phyloP scores from a whole-genome alignment of 2,797 vertebrate species.

The Lemur catta region DNA sequence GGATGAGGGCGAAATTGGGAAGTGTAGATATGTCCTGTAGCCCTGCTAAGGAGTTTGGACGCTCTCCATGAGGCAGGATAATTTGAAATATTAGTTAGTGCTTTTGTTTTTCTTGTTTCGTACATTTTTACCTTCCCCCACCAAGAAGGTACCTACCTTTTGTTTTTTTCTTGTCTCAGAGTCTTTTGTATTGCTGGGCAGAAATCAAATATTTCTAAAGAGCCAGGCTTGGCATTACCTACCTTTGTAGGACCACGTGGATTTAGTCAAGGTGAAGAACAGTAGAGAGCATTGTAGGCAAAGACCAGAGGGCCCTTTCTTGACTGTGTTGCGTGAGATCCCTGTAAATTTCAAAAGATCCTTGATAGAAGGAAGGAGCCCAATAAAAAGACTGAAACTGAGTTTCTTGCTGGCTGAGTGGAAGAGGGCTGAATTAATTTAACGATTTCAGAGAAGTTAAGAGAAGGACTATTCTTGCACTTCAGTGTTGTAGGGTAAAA shows the following conservation, averaged over 20 bases:
- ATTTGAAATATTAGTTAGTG: constrained; percentile 29
- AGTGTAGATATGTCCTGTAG: neutral
- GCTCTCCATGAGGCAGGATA: neutral
- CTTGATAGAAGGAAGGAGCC: neutral
- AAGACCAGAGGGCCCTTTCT: neutral
- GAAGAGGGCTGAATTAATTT: neutral
- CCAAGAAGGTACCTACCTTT: neutral
- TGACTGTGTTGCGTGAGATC: neutral
- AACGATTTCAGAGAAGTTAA: neutral
- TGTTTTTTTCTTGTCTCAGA: neutral
- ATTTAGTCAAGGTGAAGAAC: neutral
- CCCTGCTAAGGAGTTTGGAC: neutral
- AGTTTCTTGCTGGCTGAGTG: neutral
- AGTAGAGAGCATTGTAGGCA: neutral
- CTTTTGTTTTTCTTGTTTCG: neutral
- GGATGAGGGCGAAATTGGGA: neutral
- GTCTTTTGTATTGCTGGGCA: neutral
- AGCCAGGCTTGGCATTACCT: neutral
- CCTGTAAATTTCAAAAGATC: neutral
- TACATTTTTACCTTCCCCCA: neutral
- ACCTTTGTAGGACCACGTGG: neutral
- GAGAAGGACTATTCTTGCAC: neutral
- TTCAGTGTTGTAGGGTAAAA: neutral
- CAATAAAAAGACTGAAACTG: neutral
- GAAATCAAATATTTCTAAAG: constrained; percentile 31